These are phyloP conservation scores for Drosophila arawakana DNA, from an alignment of 1,140 invertebrate genomes.

Conservation along the genomic window DNA sequence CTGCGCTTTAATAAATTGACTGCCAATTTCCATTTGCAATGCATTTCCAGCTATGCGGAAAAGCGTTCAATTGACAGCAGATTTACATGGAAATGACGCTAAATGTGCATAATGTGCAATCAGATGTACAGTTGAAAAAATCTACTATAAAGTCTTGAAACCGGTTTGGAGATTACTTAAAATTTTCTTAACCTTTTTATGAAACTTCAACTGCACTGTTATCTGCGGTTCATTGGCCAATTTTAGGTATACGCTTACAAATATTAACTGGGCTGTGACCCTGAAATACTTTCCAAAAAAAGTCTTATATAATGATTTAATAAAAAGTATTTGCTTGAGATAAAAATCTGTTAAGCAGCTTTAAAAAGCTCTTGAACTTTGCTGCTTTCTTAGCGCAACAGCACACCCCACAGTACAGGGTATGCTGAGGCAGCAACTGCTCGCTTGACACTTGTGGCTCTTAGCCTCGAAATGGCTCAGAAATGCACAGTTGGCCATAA, in stretches of 20 bases:
- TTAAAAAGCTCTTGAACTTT: too few species aligned
- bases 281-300: not conserved
- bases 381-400: not conserved
- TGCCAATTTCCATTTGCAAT: slow-evolving; percentile 29
- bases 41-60: slow-evolving; percentile 42
- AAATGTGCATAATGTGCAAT: slow-evolving; percentile 35
- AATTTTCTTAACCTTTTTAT: too few species aligned
- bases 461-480: slow-evolving; percentile 24
- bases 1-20: slow-evolving; percentile 30
- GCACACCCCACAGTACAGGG: not conserved
- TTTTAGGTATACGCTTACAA: not conserved
- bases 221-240: not conserved
- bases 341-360: too few species aligned
- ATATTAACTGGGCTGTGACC: not conserved
- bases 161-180: too few species aligned
- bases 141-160: too few species aligned
- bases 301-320: too few species aligned
- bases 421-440: slow-evolving; percentile 15
- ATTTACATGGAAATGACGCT: slow-evolving; percentile 43
- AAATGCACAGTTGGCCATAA: slow-evolving; percentile 28
- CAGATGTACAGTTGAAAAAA: not conserved
- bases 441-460: slow-evolving; percentile 18
- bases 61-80: slow-evolving; percentile 37
- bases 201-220: not conserved
- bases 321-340: too few species aligned